Conservation (phyloP, 2,797 vertebrate genomes). For the Staurois parvus region DNA sequence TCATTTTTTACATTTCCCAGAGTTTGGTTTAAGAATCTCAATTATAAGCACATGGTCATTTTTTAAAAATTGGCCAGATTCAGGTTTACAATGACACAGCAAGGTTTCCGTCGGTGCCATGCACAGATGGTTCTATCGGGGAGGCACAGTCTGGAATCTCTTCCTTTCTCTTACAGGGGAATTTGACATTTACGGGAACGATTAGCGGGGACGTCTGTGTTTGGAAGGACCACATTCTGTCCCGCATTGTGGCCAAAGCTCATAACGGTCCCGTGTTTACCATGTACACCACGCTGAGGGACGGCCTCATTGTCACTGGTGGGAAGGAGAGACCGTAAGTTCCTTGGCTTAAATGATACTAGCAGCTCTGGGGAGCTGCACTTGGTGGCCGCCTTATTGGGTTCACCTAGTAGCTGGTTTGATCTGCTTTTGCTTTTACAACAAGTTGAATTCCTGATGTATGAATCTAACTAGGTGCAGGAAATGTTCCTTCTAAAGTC, state of each 20-base stretch:
- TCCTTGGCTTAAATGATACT: not conserved
- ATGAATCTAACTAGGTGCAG: too few species aligned
- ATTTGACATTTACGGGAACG: constrained; percentile 99
- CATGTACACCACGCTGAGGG: constrained; percentile 96
- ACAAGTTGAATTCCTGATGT: too few species aligned
- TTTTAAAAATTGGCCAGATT: too few species aligned
- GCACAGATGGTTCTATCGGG: not conserved
- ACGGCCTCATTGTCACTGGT: constrained; percentile 96
- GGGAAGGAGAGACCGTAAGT: constrained; percentile 98
- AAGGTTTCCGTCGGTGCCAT: not conserved
- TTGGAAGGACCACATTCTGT: constrained; percentile 95
- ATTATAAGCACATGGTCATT: too few species aligned
- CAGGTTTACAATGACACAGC: not conserved
- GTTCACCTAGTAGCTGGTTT: too few species aligned
- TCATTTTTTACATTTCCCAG: too few species aligned
- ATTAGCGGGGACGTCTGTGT: constrained; percentile 99
- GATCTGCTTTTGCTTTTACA: too few species aligned
- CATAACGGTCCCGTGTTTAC: constrained; percentile 97
- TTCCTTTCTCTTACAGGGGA: constrained; percentile 91
- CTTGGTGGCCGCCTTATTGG: too few species aligned
- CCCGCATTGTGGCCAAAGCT: constrained; percentile 96
- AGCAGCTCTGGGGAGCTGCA: too few species aligned
- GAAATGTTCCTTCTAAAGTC: too few species aligned
- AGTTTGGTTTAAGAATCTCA: too few species aligned
- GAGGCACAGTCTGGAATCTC: not conserved